phyloP scores from a whole-genome alignment of 53 echinoderm and acorn worm genomes.

The Holothuria scabra region DNA sequence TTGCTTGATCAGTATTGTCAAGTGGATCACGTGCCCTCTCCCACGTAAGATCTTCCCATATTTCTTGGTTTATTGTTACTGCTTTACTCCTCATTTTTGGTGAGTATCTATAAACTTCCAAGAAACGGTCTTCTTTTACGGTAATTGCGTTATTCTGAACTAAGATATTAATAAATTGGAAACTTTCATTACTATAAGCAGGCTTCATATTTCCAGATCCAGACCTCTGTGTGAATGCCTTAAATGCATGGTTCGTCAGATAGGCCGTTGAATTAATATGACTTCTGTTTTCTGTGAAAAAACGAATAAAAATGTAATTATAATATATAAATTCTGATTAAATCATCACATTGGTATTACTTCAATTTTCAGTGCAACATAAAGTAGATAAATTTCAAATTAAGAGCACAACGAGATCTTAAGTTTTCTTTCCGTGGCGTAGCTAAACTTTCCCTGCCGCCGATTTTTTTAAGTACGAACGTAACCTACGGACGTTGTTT shows the following conservation, averaged over 20 bases:
- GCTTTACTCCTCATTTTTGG: neutral
- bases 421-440: too few relatives aligned
- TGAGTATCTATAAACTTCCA: neutral
- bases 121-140: slow-evolving; percentile 2
- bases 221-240: neutral
- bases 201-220: neutral
- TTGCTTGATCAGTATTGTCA: neutral
- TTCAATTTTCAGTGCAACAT: neutral
- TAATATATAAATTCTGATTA: neutral
- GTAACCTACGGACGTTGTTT: too few relatives aligned
- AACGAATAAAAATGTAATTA: too few relatives aligned
- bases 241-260: neutral
- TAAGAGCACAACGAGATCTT: too few relatives aligned
- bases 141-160: slow-evolving; percentile 16
- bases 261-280: slow-evolving; percentile 17
- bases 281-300: slow-evolving; percentile 3
- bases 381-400: too few relatives aligned
- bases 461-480: too few relatives aligned
- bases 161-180: slow-evolving; percentile 34
- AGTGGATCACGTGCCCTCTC: neutral
- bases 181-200: slow-evolving; percentile 39
- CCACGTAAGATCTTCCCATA: slow-evolving; percentile 11
- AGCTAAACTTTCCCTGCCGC: too few relatives aligned
- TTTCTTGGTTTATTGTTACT: neutral
- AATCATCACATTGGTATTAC: neutral